Conservation (phyloP, 2,797 vertebrate species). For the Coregonus suidteri region DNA sequence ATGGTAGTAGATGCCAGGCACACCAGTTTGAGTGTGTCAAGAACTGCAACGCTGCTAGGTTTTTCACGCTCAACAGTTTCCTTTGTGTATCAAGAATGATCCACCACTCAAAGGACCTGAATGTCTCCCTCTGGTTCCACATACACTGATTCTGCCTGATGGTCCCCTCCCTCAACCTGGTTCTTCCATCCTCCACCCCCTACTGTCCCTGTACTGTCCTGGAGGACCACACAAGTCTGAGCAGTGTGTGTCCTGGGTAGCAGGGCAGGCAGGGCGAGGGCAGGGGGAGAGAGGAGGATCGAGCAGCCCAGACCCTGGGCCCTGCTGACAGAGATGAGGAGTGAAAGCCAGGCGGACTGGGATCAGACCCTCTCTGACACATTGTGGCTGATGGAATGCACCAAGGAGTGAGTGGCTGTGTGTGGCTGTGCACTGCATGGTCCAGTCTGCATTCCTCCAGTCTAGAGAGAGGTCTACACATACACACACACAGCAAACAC, state of each 20-base stretch:
- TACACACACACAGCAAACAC: background rate
- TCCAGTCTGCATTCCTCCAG: conserved; percentile 13
- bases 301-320: background rate
- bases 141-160: background rate
- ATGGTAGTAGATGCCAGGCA: too few relatives aligned
- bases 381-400: conserved; percentile 52
- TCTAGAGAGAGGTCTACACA: background rate
- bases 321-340: conserved; percentile 42
- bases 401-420: conserved; percentile 50
- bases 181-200: background rate
- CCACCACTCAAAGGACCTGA: background rate
- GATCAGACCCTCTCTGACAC: conserved; percentile 46
- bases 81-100: too few relatives aligned
- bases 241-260: background rate
- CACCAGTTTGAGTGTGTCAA: too few relatives aligned
- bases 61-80: too few relatives aligned
- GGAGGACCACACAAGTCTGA: background rate
- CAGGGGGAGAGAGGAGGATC: conserved; percentile 27
- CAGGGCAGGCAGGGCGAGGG: background rate
- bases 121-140: conserved; percentile 1
- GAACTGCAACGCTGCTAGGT: too few relatives aligned
- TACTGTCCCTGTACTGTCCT: background rate
- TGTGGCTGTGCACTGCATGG: conserved; percentile 47
- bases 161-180: background rate
- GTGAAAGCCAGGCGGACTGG: conserved; percentile 44